phyloP scores from a whole-genome alignment of 2,113 vertebrate species.

The Pipra filicauda region DNA sequence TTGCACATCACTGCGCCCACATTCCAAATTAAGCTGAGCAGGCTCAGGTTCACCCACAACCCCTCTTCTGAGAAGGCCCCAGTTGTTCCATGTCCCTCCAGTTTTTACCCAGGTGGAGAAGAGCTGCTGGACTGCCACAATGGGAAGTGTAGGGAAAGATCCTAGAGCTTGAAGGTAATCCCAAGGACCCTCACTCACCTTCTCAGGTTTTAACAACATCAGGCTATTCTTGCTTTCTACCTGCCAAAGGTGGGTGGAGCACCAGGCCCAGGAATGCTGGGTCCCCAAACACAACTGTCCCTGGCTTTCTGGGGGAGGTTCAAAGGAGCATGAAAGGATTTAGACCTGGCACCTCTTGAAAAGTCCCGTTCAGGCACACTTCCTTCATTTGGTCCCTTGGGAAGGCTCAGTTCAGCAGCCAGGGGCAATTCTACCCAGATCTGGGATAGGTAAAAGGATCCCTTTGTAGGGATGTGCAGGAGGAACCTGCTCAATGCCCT shows the following conservation, averaged over 20 bases:
- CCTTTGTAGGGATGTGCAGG: accelerated
- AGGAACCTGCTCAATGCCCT: background rate
- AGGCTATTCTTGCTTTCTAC: background rate
- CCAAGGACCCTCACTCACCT: background rate
- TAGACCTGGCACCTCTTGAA: background rate
- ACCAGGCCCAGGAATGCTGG: background rate
- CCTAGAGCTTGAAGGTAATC: background rate
- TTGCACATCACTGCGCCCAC: background rate
- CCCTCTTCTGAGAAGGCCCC: background rate
- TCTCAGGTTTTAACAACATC: background rate
- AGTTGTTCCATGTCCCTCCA: background rate
- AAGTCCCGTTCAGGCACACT: background rate
- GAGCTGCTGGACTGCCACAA: background rate
- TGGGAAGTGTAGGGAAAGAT: background rate
- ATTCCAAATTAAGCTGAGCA: background rate
- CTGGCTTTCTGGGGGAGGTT: background rate
- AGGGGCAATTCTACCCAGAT: background rate
- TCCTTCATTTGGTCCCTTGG: background rate
- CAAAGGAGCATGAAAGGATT: background rate
- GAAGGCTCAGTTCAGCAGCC: background rate
- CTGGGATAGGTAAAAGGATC: background rate
- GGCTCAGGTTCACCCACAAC: background rate
- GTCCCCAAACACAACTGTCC: background rate
- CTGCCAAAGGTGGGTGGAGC: background rate
- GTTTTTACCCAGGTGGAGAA: background rate